Conservation (phyloP, 2,797 vertebrate genomes). For the Pempheris klunzingeri region DNA sequence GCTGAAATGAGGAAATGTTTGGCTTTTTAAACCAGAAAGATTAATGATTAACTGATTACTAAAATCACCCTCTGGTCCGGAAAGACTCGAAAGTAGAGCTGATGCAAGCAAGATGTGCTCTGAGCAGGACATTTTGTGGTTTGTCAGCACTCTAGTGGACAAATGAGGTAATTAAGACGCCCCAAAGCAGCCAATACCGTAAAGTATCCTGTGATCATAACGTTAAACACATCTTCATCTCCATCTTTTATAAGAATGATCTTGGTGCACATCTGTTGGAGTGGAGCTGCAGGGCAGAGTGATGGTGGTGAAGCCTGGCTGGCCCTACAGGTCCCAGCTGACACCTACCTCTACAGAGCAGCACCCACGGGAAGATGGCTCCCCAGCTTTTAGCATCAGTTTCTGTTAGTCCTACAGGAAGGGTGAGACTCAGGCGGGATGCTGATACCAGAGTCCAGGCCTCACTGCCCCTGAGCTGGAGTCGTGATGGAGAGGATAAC, state of each 20-base stretch:
- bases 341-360: neutral
- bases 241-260: neutral
- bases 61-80: no score
- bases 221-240: no score
- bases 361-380: neutral
- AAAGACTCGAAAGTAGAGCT: no score
- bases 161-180: neutral
- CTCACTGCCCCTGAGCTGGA: slow-evolving; percentile 1
- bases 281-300: neutral
- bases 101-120: neutral
- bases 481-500: neutral
- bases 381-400: slow-evolving; percentile 19
- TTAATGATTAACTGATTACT: no score
- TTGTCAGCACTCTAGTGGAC: neutral
- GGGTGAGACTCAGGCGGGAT: slow-evolving; percentile 22
- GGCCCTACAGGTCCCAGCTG: neutral
- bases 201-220: no score
- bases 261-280: neutral
- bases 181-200: no score
- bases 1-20: no score
- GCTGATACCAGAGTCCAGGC: slow-evolving; percentile 33
- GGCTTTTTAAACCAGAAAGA: no score
- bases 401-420: slow-evolving; percentile 6
- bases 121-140: neutral
- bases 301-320: neutral